A percentile compares a stretch with the other conserved stretches of the same genome.
Conservation (phyloP, 2,797 vertebrate genomes). For the Rhadinocentrus ornatus region DNA sequence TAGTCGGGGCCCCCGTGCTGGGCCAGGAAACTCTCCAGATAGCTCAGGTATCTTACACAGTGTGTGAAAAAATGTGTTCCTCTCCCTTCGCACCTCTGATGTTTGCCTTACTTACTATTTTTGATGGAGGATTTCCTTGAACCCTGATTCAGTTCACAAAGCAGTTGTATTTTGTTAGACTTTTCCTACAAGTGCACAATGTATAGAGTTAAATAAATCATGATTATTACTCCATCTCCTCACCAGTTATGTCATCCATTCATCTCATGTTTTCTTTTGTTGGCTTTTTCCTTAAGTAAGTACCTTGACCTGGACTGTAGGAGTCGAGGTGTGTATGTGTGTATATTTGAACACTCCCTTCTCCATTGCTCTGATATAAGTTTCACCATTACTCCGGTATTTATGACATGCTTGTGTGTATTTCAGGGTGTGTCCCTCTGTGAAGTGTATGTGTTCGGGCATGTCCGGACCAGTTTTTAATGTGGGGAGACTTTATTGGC, state of each 20-base stretch:
- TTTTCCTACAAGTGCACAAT: slow-evolving; percentile 83
- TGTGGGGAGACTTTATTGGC: slow-evolving; percentile 56
- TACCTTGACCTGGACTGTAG: slow-evolving; percentile 62
- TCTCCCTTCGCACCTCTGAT: slow-evolving; percentile 81
- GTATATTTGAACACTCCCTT: slow-evolving; percentile 45
- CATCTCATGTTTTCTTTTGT: slow-evolving; percentile 2
- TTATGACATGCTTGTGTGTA: slow-evolving; percentile 69
- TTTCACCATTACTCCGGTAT: slow-evolving; percentile 70
- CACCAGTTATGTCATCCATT: slow-evolving; percentile 52
- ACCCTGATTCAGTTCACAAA: slow-evolving; percentile 82
- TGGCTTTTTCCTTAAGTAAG: slow-evolving; percentile 3
- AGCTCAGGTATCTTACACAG: slow-evolving; percentile 83
- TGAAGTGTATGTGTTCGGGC: slow-evolving; percentile 49
- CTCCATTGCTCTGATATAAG: slow-evolving; percentile 60
- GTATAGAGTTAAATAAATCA: slow-evolving; percentile 76
- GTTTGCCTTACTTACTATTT: slow-evolving; percentile 86
- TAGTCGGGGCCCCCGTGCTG: slow-evolving; percentile 64
- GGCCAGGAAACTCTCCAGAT: slow-evolving; percentile 79
- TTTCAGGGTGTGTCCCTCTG: slow-evolving; percentile 50
- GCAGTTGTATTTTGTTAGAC: slow-evolving; percentile 82
- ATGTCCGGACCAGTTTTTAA: slow-evolving; percentile 58
- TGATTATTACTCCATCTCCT: slow-evolving; percentile 51
- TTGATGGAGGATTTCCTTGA: slow-evolving; percentile 79
- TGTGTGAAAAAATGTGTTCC: slow-evolving; percentile 75
- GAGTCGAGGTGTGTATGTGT: slow-evolving; percentile 48